Conservation (phyloP, 2,888 invertebrate genomes). For the Halocaridina rubra region DNA sequence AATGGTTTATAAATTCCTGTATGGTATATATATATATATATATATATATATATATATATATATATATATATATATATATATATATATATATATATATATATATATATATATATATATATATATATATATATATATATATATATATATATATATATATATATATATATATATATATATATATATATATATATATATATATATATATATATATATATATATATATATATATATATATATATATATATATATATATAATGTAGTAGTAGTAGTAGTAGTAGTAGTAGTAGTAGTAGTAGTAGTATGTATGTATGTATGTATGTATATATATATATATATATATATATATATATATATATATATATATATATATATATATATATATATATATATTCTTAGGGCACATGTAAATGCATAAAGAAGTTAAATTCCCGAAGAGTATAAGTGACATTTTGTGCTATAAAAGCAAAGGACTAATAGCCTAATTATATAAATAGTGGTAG, state of each 20-base stretch:
- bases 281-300: background rate
- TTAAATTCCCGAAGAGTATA: no score
- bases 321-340: conserved; percentile 3
- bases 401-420: background rate
- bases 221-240: conserved; percentile 10
- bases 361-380: conserved; percentile 25
- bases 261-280: background rate
- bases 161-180: no score
- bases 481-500: background rate
- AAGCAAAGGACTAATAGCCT: background rate
- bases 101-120: no score
- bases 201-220: conserved; percentile 4
- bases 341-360: conserved; percentile 32
- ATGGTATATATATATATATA: no score
- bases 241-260: conserved; percentile 4
- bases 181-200: background rate
- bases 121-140: no score
- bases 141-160: no score
- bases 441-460: no score
- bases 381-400: background rate
- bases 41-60: background rate
- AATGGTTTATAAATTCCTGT: no score
- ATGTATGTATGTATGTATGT: conserved; percentile 1
- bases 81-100: background rate
- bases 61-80: background rate